Evolutionary conservation across 2,797 vertebrate species (phyloP), one percentile per base, ranked within the genome.

Genomic region (Rousettus madagascariensis): DNA sequence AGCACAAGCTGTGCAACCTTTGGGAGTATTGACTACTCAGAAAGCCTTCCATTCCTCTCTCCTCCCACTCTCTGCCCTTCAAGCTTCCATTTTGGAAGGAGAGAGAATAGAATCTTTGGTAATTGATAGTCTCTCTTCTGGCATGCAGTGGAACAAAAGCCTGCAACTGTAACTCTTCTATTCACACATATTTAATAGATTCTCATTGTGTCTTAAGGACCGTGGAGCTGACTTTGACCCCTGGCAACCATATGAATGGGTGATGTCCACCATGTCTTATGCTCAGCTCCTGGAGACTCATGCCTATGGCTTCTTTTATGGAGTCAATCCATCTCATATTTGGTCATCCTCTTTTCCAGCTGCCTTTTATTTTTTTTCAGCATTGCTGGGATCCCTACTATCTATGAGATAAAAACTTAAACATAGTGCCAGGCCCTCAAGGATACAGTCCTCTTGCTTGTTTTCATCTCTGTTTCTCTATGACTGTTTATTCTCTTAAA

Each of bases 71-170:
- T 38, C 63, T 69, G 33, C 85, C 63, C 87, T 79, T 90, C 87
- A 86, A 94, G 63, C 57, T 36, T 91, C 74, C 46, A 82, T 86
- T 96, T 87, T 85, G 43, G 66, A 78, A 59, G n/a, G 43, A 87
- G 38, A 87, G 33, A 95, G 59, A 94, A 92, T 66, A 96, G 90
- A 90, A 69, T 92, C 68, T 66, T 82, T 61, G 51, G 90, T 95
- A 97, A 97, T 83, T 96, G 97, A 95, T 95, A 95, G 96, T 95
- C 87, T 97, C 68, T 51, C 24, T 53, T 92, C 91, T 78, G 77
- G 59, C 41, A 69, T 24, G n/a, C 20, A 85, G 46, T 26, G 22
- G 72, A 65, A 51, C 72, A 75, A 68, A 94, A 59, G 15, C 43
- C 78, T 80, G 66, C 43, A 69, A 55, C 59, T 88, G 84, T 72